phyloP scores from a whole-genome alignment of 2,113 vertebrate species.

The Sphaerodactylus townsendi region DNA sequence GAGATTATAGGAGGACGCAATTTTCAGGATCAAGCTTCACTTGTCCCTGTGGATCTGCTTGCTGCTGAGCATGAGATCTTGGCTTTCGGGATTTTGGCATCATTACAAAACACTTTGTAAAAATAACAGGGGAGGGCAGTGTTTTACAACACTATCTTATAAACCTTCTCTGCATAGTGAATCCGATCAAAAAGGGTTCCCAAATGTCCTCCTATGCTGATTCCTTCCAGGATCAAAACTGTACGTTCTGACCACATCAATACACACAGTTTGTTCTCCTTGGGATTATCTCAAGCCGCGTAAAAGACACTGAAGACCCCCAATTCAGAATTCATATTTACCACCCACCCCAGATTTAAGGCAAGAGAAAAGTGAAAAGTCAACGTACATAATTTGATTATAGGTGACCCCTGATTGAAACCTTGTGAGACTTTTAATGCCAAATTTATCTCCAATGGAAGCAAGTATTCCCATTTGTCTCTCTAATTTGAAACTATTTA shows the following conservation, averaged over 20 bases:
- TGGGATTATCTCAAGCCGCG: neutral
- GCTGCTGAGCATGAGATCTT: neutral
- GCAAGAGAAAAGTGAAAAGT: neutral
- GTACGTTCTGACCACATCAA: neutral
- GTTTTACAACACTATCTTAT: constrained; percentile 4
- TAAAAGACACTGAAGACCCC: neutral
- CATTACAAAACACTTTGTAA: neutral
- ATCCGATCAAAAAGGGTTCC: neutral
- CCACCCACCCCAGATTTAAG: neutral
- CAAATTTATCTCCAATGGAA: neutral
- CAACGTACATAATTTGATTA: neutral
- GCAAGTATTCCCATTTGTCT: neutral
- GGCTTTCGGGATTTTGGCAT: neutral
- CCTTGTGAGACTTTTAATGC: neutral
- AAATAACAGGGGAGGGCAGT: accelerated
- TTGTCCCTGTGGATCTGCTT: accelerated
- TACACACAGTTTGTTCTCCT: neutral
- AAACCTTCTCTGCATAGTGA: neutral
- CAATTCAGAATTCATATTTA: neutral
- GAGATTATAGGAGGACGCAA: neutral
- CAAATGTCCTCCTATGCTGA: neutral
- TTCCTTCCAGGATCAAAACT: neutral
- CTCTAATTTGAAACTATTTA: neutral
- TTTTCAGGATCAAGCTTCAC: neutral
- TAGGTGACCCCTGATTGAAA: constrained; percentile 16